phyloP scores from a whole-genome alignment of 2,113 vertebrate species.

The Vidua macroura region DNA sequence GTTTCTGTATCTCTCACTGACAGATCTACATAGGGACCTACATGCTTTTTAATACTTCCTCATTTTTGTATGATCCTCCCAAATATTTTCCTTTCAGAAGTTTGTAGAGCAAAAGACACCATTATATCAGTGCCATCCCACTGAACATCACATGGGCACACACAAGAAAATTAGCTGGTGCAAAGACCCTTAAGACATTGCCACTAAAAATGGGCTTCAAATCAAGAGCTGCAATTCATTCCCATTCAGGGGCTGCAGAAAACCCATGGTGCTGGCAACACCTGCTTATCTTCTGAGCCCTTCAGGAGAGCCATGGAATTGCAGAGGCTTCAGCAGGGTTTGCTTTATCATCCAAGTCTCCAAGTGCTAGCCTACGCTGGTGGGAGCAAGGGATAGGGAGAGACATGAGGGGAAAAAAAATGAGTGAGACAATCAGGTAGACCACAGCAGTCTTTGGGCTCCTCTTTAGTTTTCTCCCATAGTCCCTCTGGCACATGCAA shows the following conservation, averaged over 20 bases:
- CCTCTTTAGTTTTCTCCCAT: not conserved
- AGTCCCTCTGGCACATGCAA: not conserved
- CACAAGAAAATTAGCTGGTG: not conserved
- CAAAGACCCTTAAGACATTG: not conserved
- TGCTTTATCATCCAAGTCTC: not conserved
- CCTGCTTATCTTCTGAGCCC: not conserved
- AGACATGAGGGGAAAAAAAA: not conserved
- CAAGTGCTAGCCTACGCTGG: not conserved
- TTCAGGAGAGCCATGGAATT: not conserved
- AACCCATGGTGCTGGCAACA: not conserved
- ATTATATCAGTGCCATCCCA: not conserved
- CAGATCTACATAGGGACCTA: not conserved
- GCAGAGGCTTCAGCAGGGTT: not conserved
- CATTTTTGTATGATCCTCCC: rapidly evolving
- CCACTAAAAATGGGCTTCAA: not conserved
- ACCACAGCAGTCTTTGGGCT: rapidly evolving
- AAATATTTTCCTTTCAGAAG: not conserved
- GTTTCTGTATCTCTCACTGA: not conserved
- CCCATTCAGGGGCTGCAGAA: not conserved
- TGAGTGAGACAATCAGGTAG: not conserved
- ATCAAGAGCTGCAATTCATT: not conserved
- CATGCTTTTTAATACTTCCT: not conserved
- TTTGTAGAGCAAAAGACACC: not conserved
- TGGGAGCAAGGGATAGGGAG: not conserved
- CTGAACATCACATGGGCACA: rapidly evolving